Percentiles rank a stretch among this genome's conserved stretches.
phyloP scores from a whole-genome alignment of 2,113 vertebrate species.

The Notechis scutatus region DNA sequence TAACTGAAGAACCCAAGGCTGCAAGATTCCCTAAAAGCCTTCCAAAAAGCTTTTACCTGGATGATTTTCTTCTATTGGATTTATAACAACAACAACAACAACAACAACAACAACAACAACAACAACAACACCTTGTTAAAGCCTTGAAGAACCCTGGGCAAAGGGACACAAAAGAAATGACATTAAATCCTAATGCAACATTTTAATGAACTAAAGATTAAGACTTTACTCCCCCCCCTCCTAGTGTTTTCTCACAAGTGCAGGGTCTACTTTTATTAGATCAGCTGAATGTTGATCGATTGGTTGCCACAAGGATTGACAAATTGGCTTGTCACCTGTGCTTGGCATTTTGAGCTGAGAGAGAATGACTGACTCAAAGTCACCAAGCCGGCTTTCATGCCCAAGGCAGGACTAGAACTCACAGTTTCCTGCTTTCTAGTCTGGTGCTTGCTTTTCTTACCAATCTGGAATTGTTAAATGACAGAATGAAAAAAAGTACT shows the following conservation, averaged over 20 bases:
- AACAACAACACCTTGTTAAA: not conserved
- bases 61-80: not conserved
- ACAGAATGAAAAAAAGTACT: not conserved
- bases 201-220: not conserved
- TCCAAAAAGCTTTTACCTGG: not conserved
- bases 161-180: not conserved
- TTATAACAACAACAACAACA: not conserved
- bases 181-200: not conserved
- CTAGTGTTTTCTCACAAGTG: not conserved
- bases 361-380: not conserved
- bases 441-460: not conserved
- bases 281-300: not conserved
- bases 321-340: not conserved
- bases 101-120: not conserved
- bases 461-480: not conserved
- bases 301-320: not conserved
- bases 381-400: not conserved
- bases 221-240: not conserved
- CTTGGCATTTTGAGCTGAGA: not conserved
- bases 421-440: not conserved
- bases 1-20: not conserved
- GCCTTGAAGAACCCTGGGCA: not conserved
- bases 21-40: not conserved
- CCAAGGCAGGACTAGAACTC: not conserved
- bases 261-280: not conserved